Evolutionary conservation across 2,113 vertebrate species (phyloP).

Genomic region (Heterocephalus glaber): DNA sequence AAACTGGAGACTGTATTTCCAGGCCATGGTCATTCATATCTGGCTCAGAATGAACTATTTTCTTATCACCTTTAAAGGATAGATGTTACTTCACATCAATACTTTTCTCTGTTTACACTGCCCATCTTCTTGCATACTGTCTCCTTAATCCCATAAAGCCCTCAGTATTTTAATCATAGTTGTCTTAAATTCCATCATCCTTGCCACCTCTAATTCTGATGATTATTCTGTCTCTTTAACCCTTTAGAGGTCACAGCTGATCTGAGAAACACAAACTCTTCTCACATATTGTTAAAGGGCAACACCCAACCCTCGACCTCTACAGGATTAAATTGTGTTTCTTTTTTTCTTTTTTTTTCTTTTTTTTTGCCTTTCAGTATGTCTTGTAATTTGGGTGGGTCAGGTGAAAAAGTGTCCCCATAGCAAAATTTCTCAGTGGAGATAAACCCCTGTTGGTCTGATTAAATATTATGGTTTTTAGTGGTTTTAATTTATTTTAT

Average conservation of each 20-base stretch:
- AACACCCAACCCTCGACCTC: background rate
- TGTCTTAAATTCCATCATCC: background rate
- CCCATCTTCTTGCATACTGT: background rate
- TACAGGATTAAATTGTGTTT: background rate
- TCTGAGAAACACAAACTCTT: background rate
- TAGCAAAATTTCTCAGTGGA: background rate
- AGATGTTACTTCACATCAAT: background rate
- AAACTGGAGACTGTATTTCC: background rate
- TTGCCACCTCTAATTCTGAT: background rate
- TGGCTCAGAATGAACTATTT: background rate
- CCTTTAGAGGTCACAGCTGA: background rate
- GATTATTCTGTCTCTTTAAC: background rate
- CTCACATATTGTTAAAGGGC: background rate
- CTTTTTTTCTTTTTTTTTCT: background rate
- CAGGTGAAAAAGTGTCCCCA: background rate
- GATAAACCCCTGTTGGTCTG: background rate
- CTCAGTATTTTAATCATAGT: too few species aligned
- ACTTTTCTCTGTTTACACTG: background rate
- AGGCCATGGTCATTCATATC: background rate
- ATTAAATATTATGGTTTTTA: background rate
- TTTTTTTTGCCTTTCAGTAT: background rate
- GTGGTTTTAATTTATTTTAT: too few species aligned
- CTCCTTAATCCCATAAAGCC: background rate
- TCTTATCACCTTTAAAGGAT: background rate
- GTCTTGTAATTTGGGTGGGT: background rate